Evolutionary conservation across 1,140 invertebrate species (phyloP), one percentile per base, ranked within the genome.

Genomic region (Formica exsecta): DNA sequence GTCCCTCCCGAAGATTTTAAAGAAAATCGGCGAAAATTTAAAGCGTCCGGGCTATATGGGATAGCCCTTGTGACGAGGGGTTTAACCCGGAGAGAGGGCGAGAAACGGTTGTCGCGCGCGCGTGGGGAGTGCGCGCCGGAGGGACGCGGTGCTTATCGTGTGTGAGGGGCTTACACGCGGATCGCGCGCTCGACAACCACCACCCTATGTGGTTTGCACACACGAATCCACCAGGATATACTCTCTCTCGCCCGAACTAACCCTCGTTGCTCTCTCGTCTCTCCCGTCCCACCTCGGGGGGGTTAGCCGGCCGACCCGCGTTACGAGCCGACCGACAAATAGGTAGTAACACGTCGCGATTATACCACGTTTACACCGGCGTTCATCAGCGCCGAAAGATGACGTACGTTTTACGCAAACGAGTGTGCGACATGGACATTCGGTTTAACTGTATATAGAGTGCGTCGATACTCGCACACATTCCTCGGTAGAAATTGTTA

Each of bases 11-110:
- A 87, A 89, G 91, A 94, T 94, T 95, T 95, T 95, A 92, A 94
- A 95, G 93, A 94, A 95, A 95, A 94, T 93, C 89, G 87, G 86
- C 86, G 93, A 92, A 95, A 95, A 95, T 94, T 95, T 94, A 94
- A 93, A 94, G 92, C 93, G 77, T 64, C 85, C 32, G 83, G 9
- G 74, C 36, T 36, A 4, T 36, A 4, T 32, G 22, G 79, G 79
- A 41, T 57, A 41, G 57, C 38, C 65, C 62, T 22, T 64, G 68
- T 36, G 68, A 59, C 54, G 38, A 44, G 68, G 79, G 66, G 66
- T 73, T 29, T 81, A 81, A 85, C 25, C 75, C 73, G 61, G 29
- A 3, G n/a, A 57, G 29, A 25, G 25, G 62, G 77, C 64, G 85
- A 79, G 57, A 66, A 64, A 61, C 44, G 85, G 38, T 57, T 57